Conservation (phyloP, 2,113 vertebrate genomes). For the Calidris pugnax region DNA sequence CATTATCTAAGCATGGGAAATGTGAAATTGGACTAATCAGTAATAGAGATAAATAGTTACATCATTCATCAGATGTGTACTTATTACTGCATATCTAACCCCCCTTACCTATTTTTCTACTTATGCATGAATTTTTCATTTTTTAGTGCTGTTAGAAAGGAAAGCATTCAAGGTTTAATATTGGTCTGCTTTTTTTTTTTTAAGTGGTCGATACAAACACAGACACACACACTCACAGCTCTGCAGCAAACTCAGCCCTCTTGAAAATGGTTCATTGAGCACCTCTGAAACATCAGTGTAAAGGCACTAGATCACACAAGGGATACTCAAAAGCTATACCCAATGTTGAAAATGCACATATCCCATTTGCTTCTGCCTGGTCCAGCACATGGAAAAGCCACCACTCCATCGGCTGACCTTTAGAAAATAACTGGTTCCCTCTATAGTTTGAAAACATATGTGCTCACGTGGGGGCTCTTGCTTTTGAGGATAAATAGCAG, state of each 20-base stretch:
- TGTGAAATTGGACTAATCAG: not conserved
- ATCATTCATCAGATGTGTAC: not conserved
- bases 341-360: not conserved
- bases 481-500: not conserved
- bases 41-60: conserved; percentile 6
- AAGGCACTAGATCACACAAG: not conserved
- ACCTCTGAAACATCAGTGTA: not conserved
- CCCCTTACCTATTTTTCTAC: not conserved
- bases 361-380: not conserved
- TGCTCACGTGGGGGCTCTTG: not conserved
- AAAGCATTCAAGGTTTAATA: not conserved
- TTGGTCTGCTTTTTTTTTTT: not conserved
- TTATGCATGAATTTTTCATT: not conserved
- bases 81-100: not conserved
- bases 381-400: not conserved
- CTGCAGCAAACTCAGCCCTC: not conserved
- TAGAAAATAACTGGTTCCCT: not conserved
- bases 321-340: not conserved
- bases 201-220: not conserved
- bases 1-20: conserved; percentile 1
- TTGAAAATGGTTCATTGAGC: not conserved
- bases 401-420: not conserved
- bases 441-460: not conserved
- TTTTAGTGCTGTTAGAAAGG: not conserved
- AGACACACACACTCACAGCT: not conserved